Base-by-base conservation (phyloP, 2,113 vertebrate genomes). In the Acrocephalus kingi region DNA sequence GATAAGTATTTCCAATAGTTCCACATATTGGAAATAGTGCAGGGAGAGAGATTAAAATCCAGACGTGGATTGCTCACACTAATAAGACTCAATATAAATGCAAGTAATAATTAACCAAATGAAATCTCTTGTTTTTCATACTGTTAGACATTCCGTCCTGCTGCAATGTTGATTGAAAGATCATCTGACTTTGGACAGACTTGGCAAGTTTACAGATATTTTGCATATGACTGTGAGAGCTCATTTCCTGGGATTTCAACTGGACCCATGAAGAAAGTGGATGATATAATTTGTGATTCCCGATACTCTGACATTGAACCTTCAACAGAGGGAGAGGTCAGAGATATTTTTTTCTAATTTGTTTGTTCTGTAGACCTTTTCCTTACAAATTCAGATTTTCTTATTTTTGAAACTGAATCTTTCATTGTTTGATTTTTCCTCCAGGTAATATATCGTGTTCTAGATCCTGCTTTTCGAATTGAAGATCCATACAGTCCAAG, bases 301-400 rank as follows among this genome's bases (percentile, higher is more conserved):
- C 98, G 99, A 19, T 99, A 99, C 94, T 99, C 99, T 0, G 99
- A 99, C 96, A 99, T 99, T 16, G 99, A 99, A 69, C 99, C 99
- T 39, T 99, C 99, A 64, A 99, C 99, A 0, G 99, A 99, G 80
- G 99, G 99, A 97, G 99, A 99, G 99, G 99, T 99, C 93, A 85
- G 97, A 94, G 19, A 9, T 46, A 0, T 45, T 30, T 71, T 91
- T 94, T 63, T 43, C 39, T 41, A 64, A 33, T 74, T 25, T 56
- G 15, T 68, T 94, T 89, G 4, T 49, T 88, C 12, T 35, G 7
- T 54, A 31, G 61, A 58, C 3, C 9, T 39, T 39, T 33, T 76
- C 24, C 6, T 9, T 69, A 14, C 20, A 37, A 78, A 67, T 71
- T 59, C 25, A 56, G 15, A 25, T 45, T 54, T 16, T 51, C 9